phyloP scores from a whole-genome alignment of 1,140 invertebrate species.

The Sweltsa coloradensis region DNA sequence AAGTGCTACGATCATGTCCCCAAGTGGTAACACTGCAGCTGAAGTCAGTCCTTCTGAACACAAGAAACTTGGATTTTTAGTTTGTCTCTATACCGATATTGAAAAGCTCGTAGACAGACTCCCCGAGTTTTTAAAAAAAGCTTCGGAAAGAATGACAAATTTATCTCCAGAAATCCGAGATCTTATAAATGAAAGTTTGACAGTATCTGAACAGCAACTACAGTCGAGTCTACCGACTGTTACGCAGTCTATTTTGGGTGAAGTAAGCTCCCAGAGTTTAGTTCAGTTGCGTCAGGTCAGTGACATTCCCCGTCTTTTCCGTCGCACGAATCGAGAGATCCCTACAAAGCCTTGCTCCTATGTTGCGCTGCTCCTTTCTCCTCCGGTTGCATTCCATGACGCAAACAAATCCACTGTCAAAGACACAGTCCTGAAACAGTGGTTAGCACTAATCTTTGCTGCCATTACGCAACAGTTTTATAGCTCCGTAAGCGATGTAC shows the following conservation, averaged over 20 bases:
- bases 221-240: constrained; percentile 35
- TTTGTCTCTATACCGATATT: constrained; percentile 34
- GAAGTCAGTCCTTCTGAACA: no score
- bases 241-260: constrained; percentile 40
- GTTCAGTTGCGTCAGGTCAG: constrained; percentile 59
- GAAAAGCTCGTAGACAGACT: constrained; percentile 31
- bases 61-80: constrained; percentile 31
- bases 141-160: no score
- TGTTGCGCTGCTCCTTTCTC: constrained; percentile 51
- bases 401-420: constrained; percentile 33
- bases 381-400: constrained; percentile 45
- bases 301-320: constrained; percentile 84
- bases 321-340: constrained; percentile 81
- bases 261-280: constrained; percentile 40
- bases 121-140: constrained; percentile 33
- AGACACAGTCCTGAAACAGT: constrained; percentile 20
- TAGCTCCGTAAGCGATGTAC: constrained; percentile 67
- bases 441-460: constrained; percentile 44
- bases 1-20: no score
- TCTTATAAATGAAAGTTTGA: no score
- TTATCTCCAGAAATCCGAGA: no score
- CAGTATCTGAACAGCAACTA: constrained; percentile 35
- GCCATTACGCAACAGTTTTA: constrained; percentile 59
- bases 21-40: no score
- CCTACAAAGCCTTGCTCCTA: constrained; percentile 69